Evolutionary conservation across 2,888 invertebrate genomes (phyloP).

Genomic region (Agriopis aurantiaria): DNA sequence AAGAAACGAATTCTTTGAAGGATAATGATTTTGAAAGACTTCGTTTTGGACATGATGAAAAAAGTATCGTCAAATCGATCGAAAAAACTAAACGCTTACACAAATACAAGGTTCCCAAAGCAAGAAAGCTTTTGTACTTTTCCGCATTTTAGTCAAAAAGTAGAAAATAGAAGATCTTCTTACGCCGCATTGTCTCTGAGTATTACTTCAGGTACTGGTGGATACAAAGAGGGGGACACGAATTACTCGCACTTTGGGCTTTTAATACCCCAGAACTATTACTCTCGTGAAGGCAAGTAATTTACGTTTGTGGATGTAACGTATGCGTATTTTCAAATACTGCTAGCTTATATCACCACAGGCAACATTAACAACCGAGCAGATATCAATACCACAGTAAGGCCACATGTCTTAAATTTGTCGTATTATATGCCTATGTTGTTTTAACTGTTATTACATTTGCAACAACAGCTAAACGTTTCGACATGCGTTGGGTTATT

Average conservation of each 20-base stretch:
- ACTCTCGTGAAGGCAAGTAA: neutral
- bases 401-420: no score
- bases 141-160: constrained; percentile 56
- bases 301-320: neutral
- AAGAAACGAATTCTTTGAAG: neutral
- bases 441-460: neutral
- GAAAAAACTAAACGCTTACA: neutral
- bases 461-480: neutral
- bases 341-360: neutral
- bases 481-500: neutral
- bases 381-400: no score
- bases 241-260: constrained; percentile 50
- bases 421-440: neutral
- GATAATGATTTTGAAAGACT: neutral
- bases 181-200: constrained; percentile 92
- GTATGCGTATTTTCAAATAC: neutral
- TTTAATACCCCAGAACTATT: neutral
- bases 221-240: constrained; percentile 58
- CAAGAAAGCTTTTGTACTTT: constrained; percentile 43
- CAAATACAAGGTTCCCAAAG: constrained; percentile 43
- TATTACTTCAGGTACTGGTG: constrained; percentile 99
- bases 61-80: neutral
- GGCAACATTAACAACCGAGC: neutral
- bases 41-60: no score
- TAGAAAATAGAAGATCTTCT: constrained; percentile 65